Evolutionary conservation across 2,797 vertebrate genomes (phyloP).

Genomic region (Botia kubotai): DNA sequence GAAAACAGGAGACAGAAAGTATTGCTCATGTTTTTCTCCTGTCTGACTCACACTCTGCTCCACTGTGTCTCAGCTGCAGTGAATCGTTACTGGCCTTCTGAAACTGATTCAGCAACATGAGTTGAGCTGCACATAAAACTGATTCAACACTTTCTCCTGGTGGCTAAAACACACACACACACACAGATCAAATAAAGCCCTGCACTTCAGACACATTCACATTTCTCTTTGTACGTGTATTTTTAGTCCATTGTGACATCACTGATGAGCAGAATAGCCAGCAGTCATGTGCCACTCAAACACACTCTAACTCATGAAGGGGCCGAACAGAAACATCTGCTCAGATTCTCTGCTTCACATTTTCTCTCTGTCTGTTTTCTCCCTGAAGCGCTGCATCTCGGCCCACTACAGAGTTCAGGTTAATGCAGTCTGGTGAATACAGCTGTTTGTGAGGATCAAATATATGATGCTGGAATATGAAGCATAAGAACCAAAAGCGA

Average conservation of each 20-base stretch:
- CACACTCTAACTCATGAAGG: constrained; percentile 1
- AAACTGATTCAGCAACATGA: background rate
- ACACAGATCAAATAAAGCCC: background rate
- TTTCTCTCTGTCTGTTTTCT: constrained; percentile 18
- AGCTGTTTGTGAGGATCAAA: no score
- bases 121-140: background rate
- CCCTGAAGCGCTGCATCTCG: background rate
- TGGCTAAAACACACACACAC: constrained; percentile 11
- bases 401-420: background rate
- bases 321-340: constrained; percentile 6
- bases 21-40: background rate
- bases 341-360: background rate
- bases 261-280: constrained; percentile 11
- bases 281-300: background rate
- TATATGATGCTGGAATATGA: no score
- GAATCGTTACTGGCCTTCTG: background rate
- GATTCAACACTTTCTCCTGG: constrained; percentile 19
- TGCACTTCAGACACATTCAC: background rate
- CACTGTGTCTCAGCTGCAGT: background rate
- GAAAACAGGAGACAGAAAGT: background rate
- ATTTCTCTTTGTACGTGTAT: constrained; percentile 33
- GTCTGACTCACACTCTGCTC: background rate
- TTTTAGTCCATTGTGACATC: constrained; percentile 46
- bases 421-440: background rate
- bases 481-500: no score